Evolutionary conservation across 2,888 invertebrate genomes (phyloP), one percentile per base, ranked within the genome.

Genomic region (Hypercompe scribonia): DNA sequence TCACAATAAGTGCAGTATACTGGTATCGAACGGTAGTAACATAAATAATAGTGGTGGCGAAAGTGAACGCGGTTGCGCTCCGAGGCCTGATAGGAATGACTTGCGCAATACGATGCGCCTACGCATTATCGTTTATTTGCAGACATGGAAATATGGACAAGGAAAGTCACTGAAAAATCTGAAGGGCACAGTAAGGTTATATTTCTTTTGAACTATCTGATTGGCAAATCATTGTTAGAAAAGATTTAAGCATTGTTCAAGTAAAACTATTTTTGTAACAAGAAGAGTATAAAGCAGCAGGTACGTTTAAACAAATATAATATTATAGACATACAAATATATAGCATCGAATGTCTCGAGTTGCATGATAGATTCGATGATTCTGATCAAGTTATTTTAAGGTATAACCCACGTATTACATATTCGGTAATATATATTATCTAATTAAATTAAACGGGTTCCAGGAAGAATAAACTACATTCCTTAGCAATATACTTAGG

Each of bases 71-170:
- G 78, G 84, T 82, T 79, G 82, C 88, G 89, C 84, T 88, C 79
- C 83, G 82, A 82, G 82, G 78, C 80, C 86, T 83, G 86, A 86
- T 86, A 86, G 88, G 87, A 86, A 89, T 89, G 85, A 83, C 87
- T 91, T 90, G 89, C 88, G 90, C 89, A 91, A 91, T 83, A 84
- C 83, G 85, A 87, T 86, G 87, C 85, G 82, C 85, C 75, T 68
- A 81, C 83, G 85, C 87, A 87, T 87, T 86, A 85, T 86, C 78
- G 78, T 33, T 68, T 70, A 33, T 13, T 61, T 42, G 46, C 54
- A 68, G 39, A 39, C 28, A 58, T 28, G 21, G 18, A 61, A 46
- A 1, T n/a, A n/a, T 61, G 28, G 28, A 58, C 28, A 58, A n/a
- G 58, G 28, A 61, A 61, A 11, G 31, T 15, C 31, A 28, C 28